Evolutionary conservation across 2,113 vertebrate species (phyloP).

Genomic region (Petroica traversi): DNA sequence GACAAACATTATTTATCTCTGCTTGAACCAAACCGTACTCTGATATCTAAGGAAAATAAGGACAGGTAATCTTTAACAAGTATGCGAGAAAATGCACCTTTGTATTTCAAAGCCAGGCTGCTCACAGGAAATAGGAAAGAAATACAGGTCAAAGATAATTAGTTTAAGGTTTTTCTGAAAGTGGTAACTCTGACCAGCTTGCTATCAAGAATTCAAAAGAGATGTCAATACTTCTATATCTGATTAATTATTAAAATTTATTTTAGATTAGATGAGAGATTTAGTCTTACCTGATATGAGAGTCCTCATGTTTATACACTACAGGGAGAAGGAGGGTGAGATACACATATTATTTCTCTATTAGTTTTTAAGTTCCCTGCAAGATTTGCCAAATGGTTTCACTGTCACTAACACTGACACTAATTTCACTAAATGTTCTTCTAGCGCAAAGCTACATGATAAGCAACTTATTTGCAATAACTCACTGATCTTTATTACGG

Average conservation of each 20-base stretch:
- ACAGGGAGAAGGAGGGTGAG: neutral
- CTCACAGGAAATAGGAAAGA: neutral
- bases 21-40: neutral
- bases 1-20: neutral
- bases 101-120: neutral
- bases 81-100: neutral
- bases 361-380: neutral
- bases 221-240: neutral
- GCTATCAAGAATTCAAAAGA: neutral
- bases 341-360: neutral
- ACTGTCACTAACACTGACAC: neutral
- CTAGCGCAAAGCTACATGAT: neutral
- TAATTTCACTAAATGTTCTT: conserved; percentile 22
- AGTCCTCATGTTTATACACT: neutral
- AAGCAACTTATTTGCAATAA: neutral
- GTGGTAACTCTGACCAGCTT: neutral
- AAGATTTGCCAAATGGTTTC: neutral
- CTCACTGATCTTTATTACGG: neutral
- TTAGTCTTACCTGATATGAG: neutral
- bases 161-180: neutral
- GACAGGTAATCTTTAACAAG: neutral
- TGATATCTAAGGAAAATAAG: neutral
- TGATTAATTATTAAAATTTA: neutral
- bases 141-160: neutral
- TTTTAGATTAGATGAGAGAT: neutral